Base-by-base conservation (phyloP, 1,140 invertebrate species). In the Daktulosphaira vitifoliae region DNA sequence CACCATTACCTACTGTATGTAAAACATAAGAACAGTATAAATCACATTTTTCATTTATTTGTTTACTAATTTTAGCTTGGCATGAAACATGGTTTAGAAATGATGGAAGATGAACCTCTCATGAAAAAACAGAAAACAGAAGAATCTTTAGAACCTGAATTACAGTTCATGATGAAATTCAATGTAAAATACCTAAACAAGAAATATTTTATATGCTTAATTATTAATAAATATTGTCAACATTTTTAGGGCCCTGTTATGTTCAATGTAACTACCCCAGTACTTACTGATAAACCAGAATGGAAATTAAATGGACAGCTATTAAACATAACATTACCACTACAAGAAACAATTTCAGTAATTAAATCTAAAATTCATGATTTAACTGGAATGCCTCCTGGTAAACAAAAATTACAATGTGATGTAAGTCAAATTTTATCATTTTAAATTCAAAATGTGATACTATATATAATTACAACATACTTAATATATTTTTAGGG, bases 231-330 rank as follows among this genome's bases (percentile, higher is more conserved):
- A n/a, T 18, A 26, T 51, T 39, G 39, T 53, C 22, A 13, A 15
- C 8, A 22, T 59, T 67, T 52, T 69, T 69, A 81, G 79, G 82
- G 81, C 69, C 85, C 87, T 13, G 83, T 92, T 3, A 84, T 82
- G 38, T 80, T 95, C 67, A 87, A 86, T 70, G 84, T 95, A 16
- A 76, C 81, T 62, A 82, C 95, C 3, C 94, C 95, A 2, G 79
- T 87, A 71, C 81, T 87, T 72, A 79, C 86, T 0, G 92, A 98
- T 70, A 96, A 96, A 72, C 78, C 88, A 0, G 96, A 98, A 81
- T 98, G 94, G 94, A 90, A 92, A 69, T 78, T 98, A n/a, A 90
- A 89, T 74, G 96, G 96, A 1, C 94, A 98, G 75, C 81, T 84
- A 48, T 75, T 98, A 50, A 81, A 80, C 18, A 80, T 96, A 23